Percentiles rank a stretch among this genome's conserved stretches.
Evolutionary conservation across 2,113 vertebrate species (phyloP).

Genomic region (Tonatia bakeri): DNA sequence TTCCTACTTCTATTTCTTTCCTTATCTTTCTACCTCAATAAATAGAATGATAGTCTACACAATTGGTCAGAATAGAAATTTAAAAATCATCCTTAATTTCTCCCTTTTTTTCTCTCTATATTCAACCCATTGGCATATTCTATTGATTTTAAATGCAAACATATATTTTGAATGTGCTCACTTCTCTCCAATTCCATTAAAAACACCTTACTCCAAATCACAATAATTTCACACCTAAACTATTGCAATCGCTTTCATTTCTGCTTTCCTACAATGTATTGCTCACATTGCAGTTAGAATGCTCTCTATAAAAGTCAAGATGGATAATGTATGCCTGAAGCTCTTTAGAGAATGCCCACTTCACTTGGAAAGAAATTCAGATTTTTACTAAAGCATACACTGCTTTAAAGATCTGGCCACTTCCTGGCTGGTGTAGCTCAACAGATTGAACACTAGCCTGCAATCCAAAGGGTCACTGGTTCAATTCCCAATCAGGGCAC

Average conservation of each 20-base stretch:
- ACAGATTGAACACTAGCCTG: too few relatives aligned
- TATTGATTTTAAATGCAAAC: background rate
- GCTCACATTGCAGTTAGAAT: background rate
- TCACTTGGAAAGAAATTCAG: background rate
- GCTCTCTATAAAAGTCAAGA: background rate
- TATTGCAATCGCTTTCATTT: background rate
- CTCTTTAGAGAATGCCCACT: background rate
- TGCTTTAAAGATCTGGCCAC: background rate
- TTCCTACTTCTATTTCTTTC: background rate
- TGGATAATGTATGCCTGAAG: background rate
- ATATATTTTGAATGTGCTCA: background rate
- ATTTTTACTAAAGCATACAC: background rate
- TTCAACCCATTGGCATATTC: background rate
- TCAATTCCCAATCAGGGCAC: too few relatives aligned
- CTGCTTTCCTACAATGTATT: background rate
- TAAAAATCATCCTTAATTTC: background rate
- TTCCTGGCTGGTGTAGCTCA: too few relatives aligned
- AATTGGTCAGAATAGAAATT: background rate
- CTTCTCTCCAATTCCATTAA: background rate
- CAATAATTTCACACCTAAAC: background rate
- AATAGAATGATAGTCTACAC: background rate
- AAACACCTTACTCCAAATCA: background rate
- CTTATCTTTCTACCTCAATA: background rate
- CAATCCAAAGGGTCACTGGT: too few relatives aligned
- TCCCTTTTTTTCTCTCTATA: background rate